Percentiles rank a stretch among this genome's conserved stretches.
Evolutionary conservation across 35 echinoderm and acorn worm genomes (phyloP).

Genomic region (Ophioderma brevispina): DNA sequence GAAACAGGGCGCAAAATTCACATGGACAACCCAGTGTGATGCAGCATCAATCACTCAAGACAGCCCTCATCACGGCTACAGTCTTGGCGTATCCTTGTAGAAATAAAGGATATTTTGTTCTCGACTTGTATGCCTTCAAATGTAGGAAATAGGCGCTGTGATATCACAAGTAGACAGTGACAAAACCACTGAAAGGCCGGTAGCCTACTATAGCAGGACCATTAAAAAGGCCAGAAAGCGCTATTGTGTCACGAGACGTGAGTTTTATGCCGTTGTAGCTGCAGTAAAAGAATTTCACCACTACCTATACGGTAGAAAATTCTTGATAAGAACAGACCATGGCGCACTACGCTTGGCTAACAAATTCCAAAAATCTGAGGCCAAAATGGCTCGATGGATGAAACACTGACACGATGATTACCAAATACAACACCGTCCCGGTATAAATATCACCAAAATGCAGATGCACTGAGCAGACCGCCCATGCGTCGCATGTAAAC

Average conservation of each 20-base stretch:
- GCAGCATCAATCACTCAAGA: slow-evolving; percentile 40
- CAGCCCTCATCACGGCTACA: slow-evolving; percentile 24
- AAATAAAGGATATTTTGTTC: slow-evolving; percentile 17
- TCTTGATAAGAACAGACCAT: slow-evolving; percentile 75
- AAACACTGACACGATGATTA: slow-evolving; percentile 32
- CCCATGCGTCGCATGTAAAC: not conserved
- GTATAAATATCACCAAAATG: slow-evolving; percentile 38
- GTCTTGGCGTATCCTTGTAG: slow-evolving; percentile 23
- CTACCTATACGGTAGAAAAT: slow-evolving; percentile 51
- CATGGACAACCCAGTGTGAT: slow-evolving; percentile 34
- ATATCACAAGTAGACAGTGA: slow-evolving; percentile 43
- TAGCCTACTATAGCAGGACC: slow-evolving; percentile 48
- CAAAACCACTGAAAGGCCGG: slow-evolving; percentile 24
- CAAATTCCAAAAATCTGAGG: slow-evolving; percentile 39
- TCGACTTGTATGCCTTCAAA: slow-evolving; percentile 62
- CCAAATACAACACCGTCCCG: slow-evolving; percentile 41
- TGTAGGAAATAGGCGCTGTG: slow-evolving; percentile 43
- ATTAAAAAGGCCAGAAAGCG: slow-evolving; percentile 31
- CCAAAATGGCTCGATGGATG: slow-evolving; percentile 48
- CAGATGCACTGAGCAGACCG: slow-evolving; percentile 40
- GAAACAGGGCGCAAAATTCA: slow-evolving; percentile 7
- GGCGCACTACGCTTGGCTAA: slow-evolving; percentile 40
- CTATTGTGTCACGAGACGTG: slow-evolving; percentile 38
- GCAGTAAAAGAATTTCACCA: slow-evolving; percentile 61
- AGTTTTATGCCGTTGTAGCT: slow-evolving; percentile 49